Conservation (phyloP, 1,140 invertebrate species). For the Kradibia gibbosae region DNA sequence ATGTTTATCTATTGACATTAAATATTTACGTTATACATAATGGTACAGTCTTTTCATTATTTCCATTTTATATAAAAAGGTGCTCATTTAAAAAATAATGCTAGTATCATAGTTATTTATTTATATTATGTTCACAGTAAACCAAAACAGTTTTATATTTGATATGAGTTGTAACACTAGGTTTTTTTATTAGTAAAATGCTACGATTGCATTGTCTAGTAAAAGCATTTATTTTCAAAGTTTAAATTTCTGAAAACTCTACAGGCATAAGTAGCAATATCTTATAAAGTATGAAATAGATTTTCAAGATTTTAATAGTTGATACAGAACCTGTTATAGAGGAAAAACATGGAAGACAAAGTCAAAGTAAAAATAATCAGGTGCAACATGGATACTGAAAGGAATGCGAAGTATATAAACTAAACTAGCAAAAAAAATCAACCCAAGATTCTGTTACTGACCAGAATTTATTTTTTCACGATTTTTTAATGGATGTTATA, state of each 20-base stretch:
- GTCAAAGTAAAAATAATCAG: too few species aligned
- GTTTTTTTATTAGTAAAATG: constrained; percentile 33
- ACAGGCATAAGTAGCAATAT: constrained; percentile 37
- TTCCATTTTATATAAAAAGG: constrained; percentile 30
- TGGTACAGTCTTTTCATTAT: constrained; percentile 46
- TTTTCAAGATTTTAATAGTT: constrained; percentile 25
- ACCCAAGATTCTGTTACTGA: too few species aligned
- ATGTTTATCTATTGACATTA: constrained; percentile 45
- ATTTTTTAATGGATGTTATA: too few species aligned
- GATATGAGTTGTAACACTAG: constrained; percentile 14
- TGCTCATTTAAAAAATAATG: constrained; percentile 15
- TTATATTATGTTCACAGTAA: constrained; percentile 4
- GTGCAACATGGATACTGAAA: too few species aligned
- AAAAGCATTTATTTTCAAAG: constrained; percentile 23
- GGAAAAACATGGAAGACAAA: too few species aligned
- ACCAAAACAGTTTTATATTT: constrained; percentile 33
- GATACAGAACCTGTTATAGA: too few species aligned
- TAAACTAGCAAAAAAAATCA: too few species aligned
- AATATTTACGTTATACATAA: constrained; percentile 49
- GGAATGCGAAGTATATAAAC: too few species aligned
- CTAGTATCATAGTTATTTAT: constrained; percentile 18
- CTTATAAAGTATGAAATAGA: constrained; percentile 32
- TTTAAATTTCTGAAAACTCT: constrained; percentile 30
- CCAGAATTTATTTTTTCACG: too few species aligned
- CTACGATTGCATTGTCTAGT: constrained; percentile 11